Evolutionary conservation across 2,113 vertebrate species (phyloP), one percentile per base, ranked within the genome.

Genomic region (Ictalurus furcatus): DNA sequence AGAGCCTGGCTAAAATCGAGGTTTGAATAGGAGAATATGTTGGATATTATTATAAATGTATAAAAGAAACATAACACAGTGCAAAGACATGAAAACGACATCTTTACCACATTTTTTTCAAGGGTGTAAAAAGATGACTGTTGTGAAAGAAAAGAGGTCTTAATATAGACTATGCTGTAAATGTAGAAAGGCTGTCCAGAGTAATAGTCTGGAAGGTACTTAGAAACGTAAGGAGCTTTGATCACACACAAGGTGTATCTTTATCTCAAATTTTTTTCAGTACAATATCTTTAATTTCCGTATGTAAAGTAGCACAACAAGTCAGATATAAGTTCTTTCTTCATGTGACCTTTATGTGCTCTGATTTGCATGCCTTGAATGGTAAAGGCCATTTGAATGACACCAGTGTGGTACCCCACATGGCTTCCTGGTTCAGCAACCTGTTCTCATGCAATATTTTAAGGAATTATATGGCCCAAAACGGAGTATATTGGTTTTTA

Each of bases 301-400:
- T 82, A 56, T 61, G 25, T 21, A 88, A 73, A 88, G 1, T 28
- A 65, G 37, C 44, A 52, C 56, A 84, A 73, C 14, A 65, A 52
- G 63, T 44, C 37, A 56, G 58, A 6, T 89, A 13, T 67, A 56
- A 48, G 48, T 19, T 71, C 25, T 19, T n/a, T 48, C 48, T 44
- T 61, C 5, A 14, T 23, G 1, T 12, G 11, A 13, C 21, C 56
- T 61, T 61, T 11, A 52, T 52, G 3, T 34, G 5, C 44, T 34
- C 40, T 85, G 19, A 79, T 89, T 89, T 89, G 88, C 82, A 85
- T 85, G 40, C 56, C 23, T 3, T 56, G n/a, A 16, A 85, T 67
- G 63, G 58, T 11, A 25, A 76, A 28, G 28, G 30, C 0, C 13
- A 85, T 89, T 89, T 89, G 83, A 83, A 85, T 79, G 58, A 79